Evolutionary conservation across 2,888 invertebrate genomes (phyloP).

Genomic region (Hedychridium roseum): DNA sequence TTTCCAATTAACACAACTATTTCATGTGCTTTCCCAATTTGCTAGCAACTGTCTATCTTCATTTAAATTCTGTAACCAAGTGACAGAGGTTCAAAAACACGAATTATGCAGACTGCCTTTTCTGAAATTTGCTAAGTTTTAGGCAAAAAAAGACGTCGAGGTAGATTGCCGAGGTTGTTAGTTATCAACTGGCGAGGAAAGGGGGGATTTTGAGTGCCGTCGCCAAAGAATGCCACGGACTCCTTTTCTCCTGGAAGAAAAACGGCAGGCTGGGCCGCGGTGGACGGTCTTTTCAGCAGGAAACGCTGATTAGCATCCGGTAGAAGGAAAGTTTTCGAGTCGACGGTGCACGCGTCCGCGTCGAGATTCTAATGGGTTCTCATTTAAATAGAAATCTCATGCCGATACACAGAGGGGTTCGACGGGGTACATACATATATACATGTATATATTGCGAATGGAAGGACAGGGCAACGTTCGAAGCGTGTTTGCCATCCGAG

Average conservation of each 20-base stretch:
- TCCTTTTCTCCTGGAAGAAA: too few relatives aligned
- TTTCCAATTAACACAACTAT: too few relatives aligned
- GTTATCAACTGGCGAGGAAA: not conserved
- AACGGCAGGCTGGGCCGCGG: not conserved
- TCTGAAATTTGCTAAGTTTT: too few relatives aligned
- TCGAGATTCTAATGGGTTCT: slow-evolving; percentile 63
- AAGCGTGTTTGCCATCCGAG: slow-evolving; percentile 63
- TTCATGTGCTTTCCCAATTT: too few relatives aligned
- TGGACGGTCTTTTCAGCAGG: slow-evolving; percentile 36
- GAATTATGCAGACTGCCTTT: too few relatives aligned
- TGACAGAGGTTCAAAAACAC: too few relatives aligned
- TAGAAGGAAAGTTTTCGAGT: slow-evolving; percentile 42
- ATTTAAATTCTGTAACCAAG: too few relatives aligned
- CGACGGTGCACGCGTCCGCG: slow-evolving; percentile 45
- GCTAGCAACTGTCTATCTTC: too few relatives aligned
- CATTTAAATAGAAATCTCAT: slow-evolving; percentile 65
- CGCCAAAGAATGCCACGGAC: too few relatives aligned
- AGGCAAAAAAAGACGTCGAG: too few relatives aligned
- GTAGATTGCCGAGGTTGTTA: too few relatives aligned
- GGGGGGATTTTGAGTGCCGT: too few relatives aligned
- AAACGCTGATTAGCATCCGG: slow-evolving; percentile 56
- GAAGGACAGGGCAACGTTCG: slow-evolving; percentile 57
- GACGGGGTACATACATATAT: slow-evolving; percentile 2
- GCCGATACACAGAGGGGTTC: slow-evolving; percentile 55
- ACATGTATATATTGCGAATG: slow-evolving; percentile 28